phyloP scores from a whole-genome alignment of 2,797 vertebrate species.

The Muscicapa comitata region DNA sequence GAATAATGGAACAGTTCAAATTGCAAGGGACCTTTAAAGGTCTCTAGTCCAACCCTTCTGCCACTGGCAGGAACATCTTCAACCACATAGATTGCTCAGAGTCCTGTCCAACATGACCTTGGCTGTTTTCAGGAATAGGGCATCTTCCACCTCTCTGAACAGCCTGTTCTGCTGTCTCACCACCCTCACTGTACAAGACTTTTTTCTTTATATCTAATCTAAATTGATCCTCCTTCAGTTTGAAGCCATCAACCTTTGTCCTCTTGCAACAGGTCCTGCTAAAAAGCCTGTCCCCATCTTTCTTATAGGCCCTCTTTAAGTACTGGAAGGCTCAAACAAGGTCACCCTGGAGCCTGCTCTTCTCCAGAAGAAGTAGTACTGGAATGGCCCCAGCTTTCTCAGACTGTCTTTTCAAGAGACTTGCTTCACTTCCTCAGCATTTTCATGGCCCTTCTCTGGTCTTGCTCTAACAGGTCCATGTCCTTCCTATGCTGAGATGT shows the following conservation, averaged over 20 bases:
- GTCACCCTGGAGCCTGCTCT: neutral
- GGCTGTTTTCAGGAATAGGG: neutral
- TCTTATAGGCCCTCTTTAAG: neutral
- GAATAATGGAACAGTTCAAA: neutral
- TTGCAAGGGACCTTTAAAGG: neutral
- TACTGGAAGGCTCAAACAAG: neutral
- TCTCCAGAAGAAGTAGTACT: neutral
- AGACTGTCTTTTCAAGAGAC: neutral
- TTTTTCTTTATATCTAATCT: neutral
- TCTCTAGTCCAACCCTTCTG: neutral
- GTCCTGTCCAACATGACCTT: neutral
- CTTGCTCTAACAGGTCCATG: neutral
- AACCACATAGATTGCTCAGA: neutral
- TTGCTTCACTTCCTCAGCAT: neutral
- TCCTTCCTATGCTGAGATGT: neutral
- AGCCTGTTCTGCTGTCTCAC: neutral
- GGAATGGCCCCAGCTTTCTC: neutral
- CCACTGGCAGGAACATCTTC: neutral
- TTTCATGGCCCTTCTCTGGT: neutral
- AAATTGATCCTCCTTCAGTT: neutral
- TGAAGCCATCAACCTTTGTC: neutral
- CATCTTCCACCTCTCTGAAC: neutral
- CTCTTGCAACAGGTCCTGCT: neutral
- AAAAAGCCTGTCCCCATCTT: neutral
- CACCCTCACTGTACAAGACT: fast-evolving